These are phyloP conservation scores for Trissoscelio sp. DNA, from an alignment of 2,888 invertebrate genomes.

Conservation along the genomic window DNA sequence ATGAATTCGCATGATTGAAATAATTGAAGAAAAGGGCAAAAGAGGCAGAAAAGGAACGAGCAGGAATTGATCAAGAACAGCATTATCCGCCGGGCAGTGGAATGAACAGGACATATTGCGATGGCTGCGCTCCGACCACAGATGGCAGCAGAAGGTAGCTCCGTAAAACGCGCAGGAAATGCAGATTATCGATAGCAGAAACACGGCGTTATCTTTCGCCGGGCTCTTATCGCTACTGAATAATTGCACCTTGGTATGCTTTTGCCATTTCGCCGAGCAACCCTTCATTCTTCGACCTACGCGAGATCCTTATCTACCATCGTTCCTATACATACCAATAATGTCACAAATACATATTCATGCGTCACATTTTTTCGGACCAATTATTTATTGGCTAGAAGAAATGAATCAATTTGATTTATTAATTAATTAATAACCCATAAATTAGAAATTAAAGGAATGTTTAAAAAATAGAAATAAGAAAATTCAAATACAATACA, in stretches of 20 bases:
- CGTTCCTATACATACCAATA: conserved; percentile 55
- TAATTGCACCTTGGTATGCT: conserved; percentile 68
- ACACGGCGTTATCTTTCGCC: conserved; percentile 69
- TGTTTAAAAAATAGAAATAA: no score
- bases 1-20: conserved; percentile 36
- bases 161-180: conserved; percentile 68
- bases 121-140: conserved; percentile 68
- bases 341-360: conserved; percentile 47
- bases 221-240: conserved; percentile 69
- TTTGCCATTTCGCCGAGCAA: conserved; percentile 67
- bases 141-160: conserved; percentile 75
- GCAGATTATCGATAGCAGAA: conserved; percentile 71
- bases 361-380: conserved; percentile 9
- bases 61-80: conserved; percentile 47
- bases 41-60: conserved; percentile 24
- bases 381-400: conserved; percentile 32
- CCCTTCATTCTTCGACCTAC: conserved; percentile 64
- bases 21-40: conserved; percentile 35
- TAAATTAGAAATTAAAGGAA: no score
- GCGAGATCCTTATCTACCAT: conserved; percentile 64
- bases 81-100: conserved; percentile 74
- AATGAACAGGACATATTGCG: conserved; percentile 54
- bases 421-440: no score
- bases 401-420: no score
- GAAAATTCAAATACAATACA: no score